Evolutionary conservation across 2,113 vertebrate species (phyloP).

Genomic region (Benitochromis conjunctus): DNA sequence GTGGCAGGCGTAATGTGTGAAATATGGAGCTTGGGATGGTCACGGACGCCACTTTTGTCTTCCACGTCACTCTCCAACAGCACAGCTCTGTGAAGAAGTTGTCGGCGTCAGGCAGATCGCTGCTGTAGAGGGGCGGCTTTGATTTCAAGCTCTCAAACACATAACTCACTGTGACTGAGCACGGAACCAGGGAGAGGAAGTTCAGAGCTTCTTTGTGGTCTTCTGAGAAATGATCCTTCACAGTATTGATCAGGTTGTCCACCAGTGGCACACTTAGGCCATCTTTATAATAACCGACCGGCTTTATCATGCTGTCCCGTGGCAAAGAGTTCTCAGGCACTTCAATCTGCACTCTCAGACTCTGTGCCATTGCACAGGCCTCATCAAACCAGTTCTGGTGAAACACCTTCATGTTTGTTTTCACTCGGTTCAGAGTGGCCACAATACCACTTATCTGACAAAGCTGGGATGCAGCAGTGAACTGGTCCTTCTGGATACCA

Average conservation of each 20-base stretch:
- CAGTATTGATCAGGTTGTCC: conserved; percentile 89
- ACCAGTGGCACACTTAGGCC: conserved; percentile 84
- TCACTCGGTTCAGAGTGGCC: conserved; percentile 89
- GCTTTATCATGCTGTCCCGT: conserved; percentile 78
- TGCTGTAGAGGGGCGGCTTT: conserved; percentile 87
- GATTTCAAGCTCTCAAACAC: conserved; percentile 85
- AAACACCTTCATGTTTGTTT: conserved; percentile 95
- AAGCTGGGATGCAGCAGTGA: conserved; percentile 88
- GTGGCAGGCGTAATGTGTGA: conserved; percentile 86
- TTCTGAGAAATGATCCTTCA: conserved; percentile 95
- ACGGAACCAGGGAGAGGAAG: conserved; percentile 89
- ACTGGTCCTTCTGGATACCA: conserved; percentile 90
- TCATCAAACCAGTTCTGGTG: conserved; percentile 98
- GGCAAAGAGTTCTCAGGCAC: conserved; percentile 81
- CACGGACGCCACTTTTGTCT: conserved; percentile 90
- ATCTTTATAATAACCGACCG: conserved; percentile 89
- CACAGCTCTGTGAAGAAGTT: conserved; percentile 92
- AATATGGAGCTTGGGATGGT: conserved; percentile 89
- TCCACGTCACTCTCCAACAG: conserved; percentile 98
- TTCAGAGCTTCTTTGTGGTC: conserved; percentile 93
- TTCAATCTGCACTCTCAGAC: conserved; percentile 83
- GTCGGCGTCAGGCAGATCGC: conserved; percentile 90
- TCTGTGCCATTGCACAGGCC: conserved; percentile 83
- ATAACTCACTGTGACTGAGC: conserved; percentile 87
- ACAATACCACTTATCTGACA: conserved; percentile 89